These are phyloP conservation scores for Taurulus bubalis DNA, from an alignment of 2,113 vertebrate genomes.

Conservation along the genomic window DNA sequence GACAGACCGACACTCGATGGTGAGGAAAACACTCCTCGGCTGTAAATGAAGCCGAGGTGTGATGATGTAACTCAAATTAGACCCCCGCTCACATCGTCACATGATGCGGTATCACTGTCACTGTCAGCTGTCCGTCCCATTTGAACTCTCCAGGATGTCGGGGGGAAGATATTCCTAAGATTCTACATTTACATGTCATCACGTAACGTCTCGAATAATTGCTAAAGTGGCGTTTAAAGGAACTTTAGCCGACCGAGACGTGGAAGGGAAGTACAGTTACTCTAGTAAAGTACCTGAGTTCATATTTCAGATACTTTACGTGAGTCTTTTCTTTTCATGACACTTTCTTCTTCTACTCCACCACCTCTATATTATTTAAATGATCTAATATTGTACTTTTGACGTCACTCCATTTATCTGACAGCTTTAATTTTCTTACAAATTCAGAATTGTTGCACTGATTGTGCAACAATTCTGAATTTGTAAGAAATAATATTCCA, in stretches of 20 bases:
- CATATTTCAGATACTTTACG: background rate
- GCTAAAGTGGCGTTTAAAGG: background rate
- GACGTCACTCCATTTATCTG: no score
- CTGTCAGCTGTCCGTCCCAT: conserved; percentile 22
- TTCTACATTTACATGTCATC: background rate
- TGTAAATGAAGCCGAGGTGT: conserved; percentile 29
- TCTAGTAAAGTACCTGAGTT: background rate
- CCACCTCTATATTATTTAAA: background rate
- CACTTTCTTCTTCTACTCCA: background rate
- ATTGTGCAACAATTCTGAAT: no score
- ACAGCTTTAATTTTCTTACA: background rate
- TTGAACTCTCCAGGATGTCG: background rate
- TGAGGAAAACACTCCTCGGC: conserved; percentile 54
- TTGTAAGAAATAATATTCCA: no score
- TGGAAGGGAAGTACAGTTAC: no score
- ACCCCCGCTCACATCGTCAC: conserved; percentile 3
- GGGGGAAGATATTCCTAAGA: background rate
- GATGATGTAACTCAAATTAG: conserved; percentile 57
- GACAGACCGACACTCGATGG: background rate
- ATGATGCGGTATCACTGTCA: conserved; percentile 1
- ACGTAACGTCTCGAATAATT: no score
- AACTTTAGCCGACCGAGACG: background rate
- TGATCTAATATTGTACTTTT: no score
- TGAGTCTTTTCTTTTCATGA: background rate
- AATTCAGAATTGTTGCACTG: no score